phyloP scores from a whole-genome alignment of 2,888 invertebrate genomes.

The Allygus modestus region DNA sequence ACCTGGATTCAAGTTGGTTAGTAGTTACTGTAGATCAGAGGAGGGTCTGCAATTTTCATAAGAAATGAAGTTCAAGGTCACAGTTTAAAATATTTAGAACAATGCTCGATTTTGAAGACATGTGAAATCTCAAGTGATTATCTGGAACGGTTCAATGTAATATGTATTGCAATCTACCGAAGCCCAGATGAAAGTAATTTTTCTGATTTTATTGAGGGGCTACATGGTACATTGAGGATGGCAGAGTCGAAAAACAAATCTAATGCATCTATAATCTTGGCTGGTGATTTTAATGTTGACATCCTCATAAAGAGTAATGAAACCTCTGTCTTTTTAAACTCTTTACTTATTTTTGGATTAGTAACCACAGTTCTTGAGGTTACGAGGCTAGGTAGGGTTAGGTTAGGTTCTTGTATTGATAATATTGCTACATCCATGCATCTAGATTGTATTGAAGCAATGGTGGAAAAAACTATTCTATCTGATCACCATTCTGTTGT shows the following conservation, averaged over 20 bases:
- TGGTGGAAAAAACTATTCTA: neutral
- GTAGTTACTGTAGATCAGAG: neutral
- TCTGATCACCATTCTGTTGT: conserved; percentile 1
- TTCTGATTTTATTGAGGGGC: neutral
- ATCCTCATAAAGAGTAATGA: neutral
- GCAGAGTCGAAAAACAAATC: neutral
- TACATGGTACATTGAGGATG: neutral
- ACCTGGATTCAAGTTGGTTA: neutral
- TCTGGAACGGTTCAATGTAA: neutral
- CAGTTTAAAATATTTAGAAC: neutral
- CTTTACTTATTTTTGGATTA: neutral
- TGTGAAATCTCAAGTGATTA: neutral
- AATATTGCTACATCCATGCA: conserved; percentile 8
- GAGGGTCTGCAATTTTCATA: neutral
- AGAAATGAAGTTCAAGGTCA: neutral
- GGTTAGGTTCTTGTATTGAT: conserved; percentile 3
- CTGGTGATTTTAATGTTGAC: conserved; percentile 2
- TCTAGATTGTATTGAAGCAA: neutral
- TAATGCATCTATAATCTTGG: neutral
- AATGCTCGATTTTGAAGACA: conserved; percentile 3
- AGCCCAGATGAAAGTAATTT: neutral
- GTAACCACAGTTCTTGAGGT: neutral
- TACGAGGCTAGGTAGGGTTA: neutral
- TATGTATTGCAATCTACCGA: neutral
- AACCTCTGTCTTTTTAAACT: neutral